Percentiles rank a stretch among this genome's conserved stretches.
Evolutionary conservation across 2,888 invertebrate genomes (phyloP).

Genomic region (Laspeyria flexula): DNA sequence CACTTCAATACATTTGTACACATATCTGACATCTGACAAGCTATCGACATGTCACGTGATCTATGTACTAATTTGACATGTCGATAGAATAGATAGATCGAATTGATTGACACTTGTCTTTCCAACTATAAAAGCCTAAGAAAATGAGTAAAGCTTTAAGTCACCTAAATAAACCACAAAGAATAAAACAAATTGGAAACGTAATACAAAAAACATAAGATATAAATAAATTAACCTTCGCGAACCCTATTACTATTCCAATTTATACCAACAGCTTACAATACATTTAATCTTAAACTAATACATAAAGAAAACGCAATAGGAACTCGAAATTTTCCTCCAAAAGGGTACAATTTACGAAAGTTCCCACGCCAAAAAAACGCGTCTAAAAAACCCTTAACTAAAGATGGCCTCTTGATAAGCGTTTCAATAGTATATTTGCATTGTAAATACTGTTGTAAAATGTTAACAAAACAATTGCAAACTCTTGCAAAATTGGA

Average conservation of each 20-base stretch:
- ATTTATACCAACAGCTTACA: not conserved
- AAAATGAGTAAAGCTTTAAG: no score
- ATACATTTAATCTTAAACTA: not conserved
- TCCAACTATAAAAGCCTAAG: no score
- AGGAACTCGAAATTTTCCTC: constrained; percentile 1
- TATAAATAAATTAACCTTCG: not conserved
- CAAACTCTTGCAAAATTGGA: constrained; percentile 16
- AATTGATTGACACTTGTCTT: no score
- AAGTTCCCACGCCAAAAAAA: constrained; percentile 34
- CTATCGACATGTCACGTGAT: no score
- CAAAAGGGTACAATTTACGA: constrained; percentile 5
- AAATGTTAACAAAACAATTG: constrained; percentile 27
- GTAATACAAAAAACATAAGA: not conserved
- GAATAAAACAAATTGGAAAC: not conserved
- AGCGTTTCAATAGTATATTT: constrained; percentile 30
- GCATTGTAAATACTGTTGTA: constrained; percentile 35
- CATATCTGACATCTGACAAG: no score
- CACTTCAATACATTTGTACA: no score
- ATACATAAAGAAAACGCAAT: not conserved
- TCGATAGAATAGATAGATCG: no score
- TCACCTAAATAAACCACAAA: not conserved
- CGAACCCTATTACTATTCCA: not conserved
- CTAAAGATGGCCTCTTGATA: constrained; percentile 30
- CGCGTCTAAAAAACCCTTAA: constrained; percentile 12
- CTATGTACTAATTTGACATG: no score